Base-by-base conservation (phyloP, 2,113 vertebrate species). In the Zosterops pallidus region DNA sequence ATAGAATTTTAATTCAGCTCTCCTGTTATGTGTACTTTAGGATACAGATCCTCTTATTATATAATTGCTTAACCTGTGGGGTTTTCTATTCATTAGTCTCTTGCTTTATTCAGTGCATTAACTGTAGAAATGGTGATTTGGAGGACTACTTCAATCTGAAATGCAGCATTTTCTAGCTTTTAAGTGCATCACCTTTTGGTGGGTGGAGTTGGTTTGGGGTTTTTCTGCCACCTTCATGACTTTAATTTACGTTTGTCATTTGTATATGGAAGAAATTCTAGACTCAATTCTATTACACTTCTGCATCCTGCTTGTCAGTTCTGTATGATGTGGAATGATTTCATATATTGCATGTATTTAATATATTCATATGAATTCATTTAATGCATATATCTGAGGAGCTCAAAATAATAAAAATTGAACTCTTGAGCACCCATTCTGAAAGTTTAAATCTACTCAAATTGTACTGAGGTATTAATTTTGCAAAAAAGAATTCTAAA, bases 1-100 rank as follows among this genome's bases (percentile, higher is more conserved):
- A 23, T 89, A 50, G 57, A 85, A 24, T 82, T 91, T 89, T 82
- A 92, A 82, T 86, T 86, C 72, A 69, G 6, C 70, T 95, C 64
- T 89, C 41, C 65, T 85, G n/a, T 64, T 95, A 55, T 5, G 28
- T 90, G 42, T 89, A 55, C 56, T 89, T 93, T 35, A 75, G 42
- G 64, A 77, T 92, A 80, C 56, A 50, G 59, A 59, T 89, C 65
- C 69, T 92, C 53, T 80, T 92, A 82, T 59, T 94, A 84, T 21
- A 11, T 49, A 82, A 78, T 92, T 62, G 29, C 69, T 52, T 89
- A 20, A 88, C 65, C 22, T 77, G 44, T 68, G 44, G 29, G 4
- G 1, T 83, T 63, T 83, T 80, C 74, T 67, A 31, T 1, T 44
- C 33, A 11, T 83, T 74, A 41, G 20, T 82, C 15, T 86, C 12